A percentile compares a stretch with the other conserved stretches of the same genome.
Conservation (phyloP, 2,113 vertebrate genomes). For the Microcebus tavaratra region DNA sequence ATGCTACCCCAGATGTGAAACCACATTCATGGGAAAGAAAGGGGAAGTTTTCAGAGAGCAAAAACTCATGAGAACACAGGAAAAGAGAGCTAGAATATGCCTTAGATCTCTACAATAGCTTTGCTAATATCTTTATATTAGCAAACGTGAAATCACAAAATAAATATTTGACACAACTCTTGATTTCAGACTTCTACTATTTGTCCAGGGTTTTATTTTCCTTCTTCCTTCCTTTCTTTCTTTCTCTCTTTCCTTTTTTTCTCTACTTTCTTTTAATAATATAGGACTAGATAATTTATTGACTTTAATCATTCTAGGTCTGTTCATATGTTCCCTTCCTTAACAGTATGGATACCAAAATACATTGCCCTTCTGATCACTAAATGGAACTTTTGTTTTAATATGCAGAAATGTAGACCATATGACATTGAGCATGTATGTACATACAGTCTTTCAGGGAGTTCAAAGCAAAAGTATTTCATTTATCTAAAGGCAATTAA, state of each 20-base stretch:
- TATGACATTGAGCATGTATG: background rate
- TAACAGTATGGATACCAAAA: background rate
- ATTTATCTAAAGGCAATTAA: background rate
- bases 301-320: background rate
- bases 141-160: constrained; percentile 23
- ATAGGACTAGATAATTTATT: background rate
- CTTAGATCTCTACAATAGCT: background rate
- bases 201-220: background rate
- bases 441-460: background rate
- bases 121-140: constrained; percentile 12
- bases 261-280: background rate
- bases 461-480: background rate
- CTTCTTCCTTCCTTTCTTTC: background rate
- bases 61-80: background rate
- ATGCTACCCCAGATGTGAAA: background rate
- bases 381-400: background rate
- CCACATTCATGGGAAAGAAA: background rate
- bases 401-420: background rate
- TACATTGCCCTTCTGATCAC: constrained; percentile 2
- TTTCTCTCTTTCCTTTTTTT: background rate
- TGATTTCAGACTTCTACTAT: background rate
- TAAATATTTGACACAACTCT: background rate
- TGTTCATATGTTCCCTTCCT: background rate
- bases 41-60: background rate
- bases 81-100: background rate